Evolutionary conservation across 1,140 invertebrate genomes (phyloP), one percentile per base, ranked within the genome.

Genomic region (Probaryconus sp.): DNA sequence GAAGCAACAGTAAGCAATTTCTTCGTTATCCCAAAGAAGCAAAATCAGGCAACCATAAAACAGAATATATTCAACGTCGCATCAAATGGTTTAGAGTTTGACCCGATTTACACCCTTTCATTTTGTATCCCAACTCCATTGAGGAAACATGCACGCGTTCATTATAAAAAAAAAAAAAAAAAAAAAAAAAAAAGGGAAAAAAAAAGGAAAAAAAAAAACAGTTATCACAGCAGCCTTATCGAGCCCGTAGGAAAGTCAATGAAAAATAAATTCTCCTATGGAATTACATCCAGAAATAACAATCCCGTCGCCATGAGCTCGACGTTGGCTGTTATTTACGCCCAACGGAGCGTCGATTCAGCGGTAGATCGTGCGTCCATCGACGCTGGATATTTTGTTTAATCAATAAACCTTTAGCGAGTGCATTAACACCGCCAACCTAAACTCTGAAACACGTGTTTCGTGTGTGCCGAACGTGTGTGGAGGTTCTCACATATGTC

Each of bases 321-420:
- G n/a, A n/a, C n/a, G n/a, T n/a, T n/a, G n/a, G n/a, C 31, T 2
- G 9, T 51, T 21, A 28, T 70, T 70, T 56, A 47, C 28, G 28
- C 21, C 11, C 20, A 45, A 60, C 20, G 31, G 11, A 43, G 18
- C 51, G 16, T 2, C 53, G 21, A 51, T 58, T 60, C 43, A 28
- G 9, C 37, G 14, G 28, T 42, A 30, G 4, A 30, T n/a, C 11
- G 20, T 30, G 16, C 28, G 7, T 28, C 14, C n/a, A 45, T 26
- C 42, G 17, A 40, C 28, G 17, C 26, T 13, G 11, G 31, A 56
- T 51, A 50, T 68, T 68, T 60, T 53, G 37, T 48, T 70, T 48
- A 70, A 70, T 69, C 65, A 60, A 69, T 70, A 70, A 51, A 70
- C 31, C 56, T 60, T 42, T 70, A 45, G 45, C 21, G 47, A 69